phyloP scores from a whole-genome alignment of 2,113 vertebrate species.

The Stegastes partitus region DNA sequence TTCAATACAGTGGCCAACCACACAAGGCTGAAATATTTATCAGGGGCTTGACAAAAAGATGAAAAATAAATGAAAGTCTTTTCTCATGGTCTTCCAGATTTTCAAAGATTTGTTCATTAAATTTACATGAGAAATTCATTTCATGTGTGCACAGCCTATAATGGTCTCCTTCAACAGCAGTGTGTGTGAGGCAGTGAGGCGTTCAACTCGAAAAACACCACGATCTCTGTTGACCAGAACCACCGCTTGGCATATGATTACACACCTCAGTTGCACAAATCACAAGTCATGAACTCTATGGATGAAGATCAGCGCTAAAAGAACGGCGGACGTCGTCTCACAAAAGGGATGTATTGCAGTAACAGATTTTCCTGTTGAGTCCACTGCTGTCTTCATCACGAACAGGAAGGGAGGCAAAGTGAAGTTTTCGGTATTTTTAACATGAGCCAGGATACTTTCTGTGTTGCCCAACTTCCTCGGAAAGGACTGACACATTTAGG shows the following conservation, averaged over 20 bases:
- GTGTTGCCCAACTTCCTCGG: slow-evolving; percentile 77
- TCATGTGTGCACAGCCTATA: slow-evolving; percentile 80
- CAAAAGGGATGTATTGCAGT: slow-evolving; percentile 44
- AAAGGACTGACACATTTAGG: slow-evolving; percentile 43
- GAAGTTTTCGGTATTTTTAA: slow-evolving; percentile 44
- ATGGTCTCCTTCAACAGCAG: slow-evolving; percentile 55
- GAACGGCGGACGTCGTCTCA: slow-evolving; percentile 4
- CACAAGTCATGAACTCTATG: background rate
- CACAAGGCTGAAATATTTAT: slow-evolving; percentile 86
- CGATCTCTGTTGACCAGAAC: slow-evolving; percentile 5
- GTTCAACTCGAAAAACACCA: slow-evolving; percentile 24
- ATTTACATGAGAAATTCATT: slow-evolving; percentile 84
- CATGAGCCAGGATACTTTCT: slow-evolving; percentile 66
- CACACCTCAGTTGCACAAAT: no score
- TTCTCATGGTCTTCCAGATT: slow-evolving; percentile 88
- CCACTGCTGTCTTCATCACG: slow-evolving; percentile 60
- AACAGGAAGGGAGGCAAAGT: slow-evolving; percentile 72
- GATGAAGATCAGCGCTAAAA: background rate
- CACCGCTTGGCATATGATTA: background rate
- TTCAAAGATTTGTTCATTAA: slow-evolving; percentile 85
- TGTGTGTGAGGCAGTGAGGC: slow-evolving; percentile 25
- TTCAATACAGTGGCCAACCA: slow-evolving; percentile 81
- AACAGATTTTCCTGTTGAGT: slow-evolving; percentile 64
- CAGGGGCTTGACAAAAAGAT: slow-evolving; percentile 86
- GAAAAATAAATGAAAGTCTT: slow-evolving; percentile 86